Evolutionary conservation across 2,888 invertebrate genomes (phyloP).

Genomic region (Geotrupes spiniger): DNA sequence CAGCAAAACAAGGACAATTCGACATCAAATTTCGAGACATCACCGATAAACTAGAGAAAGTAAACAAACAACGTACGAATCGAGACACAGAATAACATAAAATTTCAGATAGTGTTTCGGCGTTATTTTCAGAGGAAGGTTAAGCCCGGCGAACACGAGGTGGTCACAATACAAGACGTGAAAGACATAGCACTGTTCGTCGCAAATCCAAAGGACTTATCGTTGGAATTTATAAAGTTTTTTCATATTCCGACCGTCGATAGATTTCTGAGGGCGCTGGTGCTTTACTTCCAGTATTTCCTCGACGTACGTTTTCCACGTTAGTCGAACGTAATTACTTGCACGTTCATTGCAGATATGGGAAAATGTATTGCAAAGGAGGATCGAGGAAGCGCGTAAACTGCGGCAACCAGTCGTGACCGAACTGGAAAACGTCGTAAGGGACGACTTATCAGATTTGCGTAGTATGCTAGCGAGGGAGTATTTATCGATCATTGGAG

Average conservation of each 20-base stretch:
- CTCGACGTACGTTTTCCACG: conserved; percentile 51
- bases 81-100: too few relatives aligned
- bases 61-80: too few relatives aligned
- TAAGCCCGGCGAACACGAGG: conserved; percentile 53
- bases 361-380: conserved; percentile 56
- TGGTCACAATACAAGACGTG: conserved; percentile 61
- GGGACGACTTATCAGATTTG: conserved; percentile 59
- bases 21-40: conserved; percentile 55
- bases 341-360: conserved; percentile 48
- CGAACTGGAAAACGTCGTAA: conserved; percentile 50
- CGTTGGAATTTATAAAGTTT: conserved; percentile 59
- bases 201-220: conserved; percentile 55
- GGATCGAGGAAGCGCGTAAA: conserved; percentile 54
- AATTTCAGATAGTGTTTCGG: conserved; percentile 56
- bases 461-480: conserved; percentile 60
- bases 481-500: conserved; percentile 59
- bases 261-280: conserved; percentile 61
- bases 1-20: conserved; percentile 37
- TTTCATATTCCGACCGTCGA: conserved; percentile 60
- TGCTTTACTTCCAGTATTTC: conserved; percentile 63
- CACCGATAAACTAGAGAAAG: conserved; percentile 56
- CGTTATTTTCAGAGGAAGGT: conserved; percentile 59
- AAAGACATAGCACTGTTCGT: conserved; percentile 60
- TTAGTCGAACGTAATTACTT: background rate
- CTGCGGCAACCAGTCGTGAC: conserved; percentile 55